A percentile compares a stretch with the other conserved stretches of the same genome.
Conservation (phyloP, 1,140 invertebrate genomes). For the Cotesia vestalis region DNA sequence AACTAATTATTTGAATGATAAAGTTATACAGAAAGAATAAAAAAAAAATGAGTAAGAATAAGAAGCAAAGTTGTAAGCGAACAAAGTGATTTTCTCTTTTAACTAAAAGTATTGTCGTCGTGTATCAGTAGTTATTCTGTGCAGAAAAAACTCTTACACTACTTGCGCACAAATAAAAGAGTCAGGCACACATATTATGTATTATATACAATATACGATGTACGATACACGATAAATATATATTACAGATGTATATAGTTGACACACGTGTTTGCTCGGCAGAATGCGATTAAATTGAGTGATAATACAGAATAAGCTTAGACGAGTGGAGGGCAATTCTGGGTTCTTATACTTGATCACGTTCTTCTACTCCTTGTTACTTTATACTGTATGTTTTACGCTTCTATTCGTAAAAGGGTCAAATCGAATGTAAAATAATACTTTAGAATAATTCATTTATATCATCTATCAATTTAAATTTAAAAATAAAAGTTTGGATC, state of each 20-base stretch:
- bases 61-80: too few relatives aligned
- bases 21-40: too few relatives aligned
- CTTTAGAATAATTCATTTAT: background rate
- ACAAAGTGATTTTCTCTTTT: too few relatives aligned
- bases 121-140: too few relatives aligned
- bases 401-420: background rate
- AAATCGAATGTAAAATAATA: slow-evolving; percentile 20
- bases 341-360: slow-evolving; percentile 17
- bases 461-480: background rate
- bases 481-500: background rate
- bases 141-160: too few relatives aligned
- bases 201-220: background rate
- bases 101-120: too few relatives aligned
- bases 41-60: too few relatives aligned
- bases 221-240: too few relatives aligned
- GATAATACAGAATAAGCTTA: slow-evolving; percentile 5
- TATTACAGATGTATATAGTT: background rate
- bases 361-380: slow-evolving; percentile 18
- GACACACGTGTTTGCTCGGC: slow-evolving; percentile 1
- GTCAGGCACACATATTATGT: background rate
- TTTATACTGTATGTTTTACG: too few relatives aligned
- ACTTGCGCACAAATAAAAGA: too few relatives aligned
- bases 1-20: too few relatives aligned
- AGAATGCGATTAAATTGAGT: slow-evolving; percentile 27
- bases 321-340: background rate